These are phyloP conservation scores for Leiothrix lutea DNA, from an alignment of 2,113 vertebrate species.

Conservation along the genomic window DNA sequence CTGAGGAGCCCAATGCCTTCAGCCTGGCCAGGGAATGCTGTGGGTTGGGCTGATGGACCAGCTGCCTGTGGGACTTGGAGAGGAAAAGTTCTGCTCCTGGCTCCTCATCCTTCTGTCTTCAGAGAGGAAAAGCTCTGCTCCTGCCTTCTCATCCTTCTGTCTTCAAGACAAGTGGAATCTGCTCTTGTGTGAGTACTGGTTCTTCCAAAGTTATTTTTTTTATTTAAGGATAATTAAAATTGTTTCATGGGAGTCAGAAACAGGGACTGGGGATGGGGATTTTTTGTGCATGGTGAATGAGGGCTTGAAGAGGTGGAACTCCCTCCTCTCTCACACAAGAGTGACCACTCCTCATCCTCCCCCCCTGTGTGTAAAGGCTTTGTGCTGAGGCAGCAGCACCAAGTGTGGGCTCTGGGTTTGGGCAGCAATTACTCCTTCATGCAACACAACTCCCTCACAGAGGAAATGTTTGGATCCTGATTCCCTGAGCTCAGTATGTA, in stretches of 20 bases:
- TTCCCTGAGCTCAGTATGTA: not conserved
- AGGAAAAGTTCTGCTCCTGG: not conserved
- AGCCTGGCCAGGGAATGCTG: not conserved
- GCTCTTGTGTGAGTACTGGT: not conserved
- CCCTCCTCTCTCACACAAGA: accelerated
- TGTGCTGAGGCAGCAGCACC: not conserved
- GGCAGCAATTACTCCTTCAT: not conserved
- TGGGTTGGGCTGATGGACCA: not conserved
- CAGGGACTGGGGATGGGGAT: accelerated
- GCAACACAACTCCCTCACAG: no score
- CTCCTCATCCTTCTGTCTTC: not conserved
- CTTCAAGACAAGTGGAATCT: not conserved
- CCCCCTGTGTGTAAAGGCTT: accelerated
- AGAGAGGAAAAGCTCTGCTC: not conserved
- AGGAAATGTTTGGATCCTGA: not conserved
- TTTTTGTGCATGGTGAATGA: no score
- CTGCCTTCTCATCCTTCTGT: not conserved
- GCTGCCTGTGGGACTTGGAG: not conserved
- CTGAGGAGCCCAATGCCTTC: not conserved
- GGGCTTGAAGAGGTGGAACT: not conserved
- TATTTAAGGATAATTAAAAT: not conserved
- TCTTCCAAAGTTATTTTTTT: not conserved
- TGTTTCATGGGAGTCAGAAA: not conserved
- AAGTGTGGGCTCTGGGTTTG: not conserved
- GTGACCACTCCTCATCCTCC: accelerated